Base-by-base conservation (phyloP, 2,797 vertebrate genomes). In the Rhinichthys osculus region DNA sequence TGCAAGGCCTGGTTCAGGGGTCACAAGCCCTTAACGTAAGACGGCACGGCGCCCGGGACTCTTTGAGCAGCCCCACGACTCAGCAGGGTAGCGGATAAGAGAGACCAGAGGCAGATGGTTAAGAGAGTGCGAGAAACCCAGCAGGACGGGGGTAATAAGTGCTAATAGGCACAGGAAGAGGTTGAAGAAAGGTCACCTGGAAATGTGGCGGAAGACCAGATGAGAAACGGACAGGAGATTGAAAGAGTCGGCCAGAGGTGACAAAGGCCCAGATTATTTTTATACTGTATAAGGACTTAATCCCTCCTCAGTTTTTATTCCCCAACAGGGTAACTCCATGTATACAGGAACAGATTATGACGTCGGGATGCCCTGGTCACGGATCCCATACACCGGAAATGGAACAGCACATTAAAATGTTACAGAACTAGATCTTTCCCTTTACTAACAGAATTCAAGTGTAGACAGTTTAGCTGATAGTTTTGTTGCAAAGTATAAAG, bases 1-100 rank as follows among this genome's bases (percentile, higher is more conserved):
- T 69, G 86, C 85, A 80, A 72, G 87, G 78, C 14, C 76, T 85
- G 88, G 87, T 73, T 87, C 72, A 84, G 72, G 76, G 85, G 80
- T 82, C 90, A 91, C 83, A 85, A 89, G 70, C 50, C 71, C 81
- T 57, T 42, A 66, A 54, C 2, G 72, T 19, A 85, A 78, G 76
- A 85, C 83, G 84, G 74, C 59, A 35, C 8, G 80, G 66, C 77
- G 14, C 78, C 77, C 38, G 30, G 81, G 79, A 14, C 78, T 21
- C 74, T 85, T 72, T 85, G 33, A 59, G 78, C 67, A 30, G 33
- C 21, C 40, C 64, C 16, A 19, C 6, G 19, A 62, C 66, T 70
- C 30, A 62, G 69, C 87, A 47, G 76, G 78, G 67, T 80, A 72
- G 57, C 67, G 42, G 78, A 64, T 71, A 44, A 62, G 82, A 52